Evolutionary conservation across 2,113 vertebrate species (phyloP).

Genomic region (Crotalus horridus): DNA sequence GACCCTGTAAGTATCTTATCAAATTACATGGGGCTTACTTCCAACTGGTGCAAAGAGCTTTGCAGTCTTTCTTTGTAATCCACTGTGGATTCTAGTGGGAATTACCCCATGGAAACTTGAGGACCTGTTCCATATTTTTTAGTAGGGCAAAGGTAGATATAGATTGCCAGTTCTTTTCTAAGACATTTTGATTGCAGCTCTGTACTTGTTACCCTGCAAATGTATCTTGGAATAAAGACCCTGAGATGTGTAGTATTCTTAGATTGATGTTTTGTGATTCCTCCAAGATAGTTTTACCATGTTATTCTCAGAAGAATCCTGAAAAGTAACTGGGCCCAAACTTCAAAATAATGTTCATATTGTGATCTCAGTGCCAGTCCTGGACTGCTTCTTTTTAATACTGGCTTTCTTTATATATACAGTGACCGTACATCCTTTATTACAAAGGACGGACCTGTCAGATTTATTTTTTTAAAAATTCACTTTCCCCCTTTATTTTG

Average conservation of each 20-base stretch:
- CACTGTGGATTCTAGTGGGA: neutral
- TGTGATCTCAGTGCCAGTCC: neutral
- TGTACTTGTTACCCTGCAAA: neutral
- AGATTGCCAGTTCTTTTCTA: neutral
- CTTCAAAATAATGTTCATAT: neutral
- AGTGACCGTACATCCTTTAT: neutral
- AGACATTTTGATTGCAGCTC: neutral
- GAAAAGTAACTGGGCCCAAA: neutral
- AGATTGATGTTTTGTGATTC: neutral
- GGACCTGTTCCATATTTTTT: neutral
- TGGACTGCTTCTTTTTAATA: neutral
- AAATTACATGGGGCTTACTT: neutral
- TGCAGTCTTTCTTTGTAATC: neutral
- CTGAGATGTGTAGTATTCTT: neutral
- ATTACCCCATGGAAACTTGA: neutral
- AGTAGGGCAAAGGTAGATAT: neutral
- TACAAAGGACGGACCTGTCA: neutral
- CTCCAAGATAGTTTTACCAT: neutral
- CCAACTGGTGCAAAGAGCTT: neutral
- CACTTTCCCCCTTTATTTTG: neutral
- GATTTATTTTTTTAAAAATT: neutral
- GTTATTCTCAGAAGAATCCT: neutral
- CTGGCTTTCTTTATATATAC: neutral
- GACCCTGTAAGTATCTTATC: neutral
- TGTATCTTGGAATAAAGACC: neutral